Base-by-base conservation (phyloP, 2,797 vertebrate genomes). In the Smutsia temminckii region DNA sequence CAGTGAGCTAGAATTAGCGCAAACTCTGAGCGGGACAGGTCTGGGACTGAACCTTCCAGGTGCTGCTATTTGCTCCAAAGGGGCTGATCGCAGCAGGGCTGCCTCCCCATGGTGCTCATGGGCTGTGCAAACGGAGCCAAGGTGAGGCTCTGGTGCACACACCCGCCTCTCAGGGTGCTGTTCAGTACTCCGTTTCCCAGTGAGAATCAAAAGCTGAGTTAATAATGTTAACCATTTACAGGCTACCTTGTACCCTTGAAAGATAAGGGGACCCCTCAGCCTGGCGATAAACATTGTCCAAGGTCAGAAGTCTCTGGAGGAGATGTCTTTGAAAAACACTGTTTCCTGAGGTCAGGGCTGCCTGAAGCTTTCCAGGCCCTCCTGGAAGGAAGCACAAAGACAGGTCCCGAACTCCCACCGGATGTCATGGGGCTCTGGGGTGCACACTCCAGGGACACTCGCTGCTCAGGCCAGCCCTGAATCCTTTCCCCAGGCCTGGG, bases 1-100 rank as follows among this genome's bases (percentile, higher is more conserved):
- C 96, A 87, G 29, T 27, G 42, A 93, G 97, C 93, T 83, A 34
- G 91, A 68, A 92, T 95, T 88, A 97, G 95, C 14, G 90, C 51
- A 40, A 63, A 66, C 69, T 9, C 3, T 0, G 53, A 32, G n/a
- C 64, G 20, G 79, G 59, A 14, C 5, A 8, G 37, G 42, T 37
- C 55, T 16, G 5, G 85, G 75, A 25, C 2, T 0, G 7, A 27
- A 18, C 9, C 34, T 66, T 57, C 57, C 68, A 61, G 87, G 78
- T 34, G 86, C 64, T 27, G n/a, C 25, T 40, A 32, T 55, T 7
- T 9, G 51, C 51, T 66, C 66, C 6, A 34, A 74, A 29, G n/a
- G 9, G 64, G 34, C 25, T 4, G 0, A 14, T 14, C 46, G 61
- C 53, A 18, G 11, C 55, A 46, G 55, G 8, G 55, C 20, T 27